Evolutionary conservation across 2,797 vertebrate species (phyloP).

Genomic region (Dryobates pubescens): DNA sequence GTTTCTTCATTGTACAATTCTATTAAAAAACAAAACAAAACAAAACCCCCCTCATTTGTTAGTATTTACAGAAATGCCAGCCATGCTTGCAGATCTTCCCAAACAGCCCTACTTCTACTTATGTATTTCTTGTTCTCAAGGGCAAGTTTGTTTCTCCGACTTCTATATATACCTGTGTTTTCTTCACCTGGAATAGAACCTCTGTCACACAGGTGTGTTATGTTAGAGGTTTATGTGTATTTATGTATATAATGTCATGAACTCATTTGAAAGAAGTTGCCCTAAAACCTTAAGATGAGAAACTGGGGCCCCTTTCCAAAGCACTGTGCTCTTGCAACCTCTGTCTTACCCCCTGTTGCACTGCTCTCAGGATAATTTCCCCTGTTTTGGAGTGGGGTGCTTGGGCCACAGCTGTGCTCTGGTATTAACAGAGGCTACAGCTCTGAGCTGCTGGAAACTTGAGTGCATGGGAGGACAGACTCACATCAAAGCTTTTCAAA

Average conservation of each 20-base stretch:
- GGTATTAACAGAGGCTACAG: neutral
- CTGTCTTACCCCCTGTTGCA: neutral
- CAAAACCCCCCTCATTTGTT: rapidly evolving
- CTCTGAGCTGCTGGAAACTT: neutral
- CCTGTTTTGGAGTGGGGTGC: neutral
- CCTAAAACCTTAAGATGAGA: neutral
- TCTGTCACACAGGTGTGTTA: neutral
- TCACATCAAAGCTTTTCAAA: neutral
- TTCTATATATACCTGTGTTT: neutral
- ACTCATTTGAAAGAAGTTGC: neutral
- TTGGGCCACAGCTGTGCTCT: neutral
- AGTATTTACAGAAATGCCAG: neutral
- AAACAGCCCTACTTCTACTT: neutral
- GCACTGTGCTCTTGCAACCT: neutral
- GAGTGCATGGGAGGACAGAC: rapidly evolving
- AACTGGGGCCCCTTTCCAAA: neutral
- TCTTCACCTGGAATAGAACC: neutral
- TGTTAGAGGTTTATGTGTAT: neutral
- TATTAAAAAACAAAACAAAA: too few species aligned
- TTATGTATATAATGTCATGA: neutral
- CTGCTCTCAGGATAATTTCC: neutral
- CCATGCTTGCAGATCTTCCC: rapidly evolving
- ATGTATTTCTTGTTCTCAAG: neutral
- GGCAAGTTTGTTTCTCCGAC: neutral
- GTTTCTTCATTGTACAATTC: neutral